These are phyloP conservation scores for Eonycteris spelaea DNA, from an alignment of 2,113 vertebrate genomes.

Conservation along the genomic window DNA sequence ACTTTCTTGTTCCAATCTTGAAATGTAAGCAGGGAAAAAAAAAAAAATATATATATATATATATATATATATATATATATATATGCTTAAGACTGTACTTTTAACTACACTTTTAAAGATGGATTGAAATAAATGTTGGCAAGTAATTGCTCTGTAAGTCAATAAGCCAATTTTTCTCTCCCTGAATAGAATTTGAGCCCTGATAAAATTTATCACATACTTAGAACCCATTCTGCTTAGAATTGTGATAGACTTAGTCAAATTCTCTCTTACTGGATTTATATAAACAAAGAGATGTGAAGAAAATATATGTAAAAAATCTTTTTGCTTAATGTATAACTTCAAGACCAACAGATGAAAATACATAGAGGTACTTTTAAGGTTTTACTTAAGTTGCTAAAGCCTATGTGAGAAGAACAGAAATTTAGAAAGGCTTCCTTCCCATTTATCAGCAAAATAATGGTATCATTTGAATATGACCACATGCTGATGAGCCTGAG, in stretches of 20 bases:
- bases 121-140: background rate
- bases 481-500: background rate
- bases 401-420: background rate
- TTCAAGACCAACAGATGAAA: background rate
- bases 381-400: background rate
- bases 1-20: constrained; percentile 25
- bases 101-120: constrained; percentile 40
- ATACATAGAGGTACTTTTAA: background rate
- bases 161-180: background rate
- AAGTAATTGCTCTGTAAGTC: constrained; percentile 15
- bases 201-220: background rate
- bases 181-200: background rate
- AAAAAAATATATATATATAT: no score
- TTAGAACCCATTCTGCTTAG: background rate
- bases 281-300: background rate
- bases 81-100: background rate
- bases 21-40: constrained; percentile 21
- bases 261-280: background rate
- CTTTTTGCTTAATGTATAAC: background rate
- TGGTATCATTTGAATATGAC: background rate
- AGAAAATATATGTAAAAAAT: background rate
- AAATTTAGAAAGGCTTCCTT: background rate
- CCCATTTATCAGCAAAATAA: background rate
- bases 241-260: background rate
- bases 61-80: background rate